Base-by-base conservation (phyloP, 2,113 vertebrate species). In the Myxocyprinus asiaticus region DNA sequence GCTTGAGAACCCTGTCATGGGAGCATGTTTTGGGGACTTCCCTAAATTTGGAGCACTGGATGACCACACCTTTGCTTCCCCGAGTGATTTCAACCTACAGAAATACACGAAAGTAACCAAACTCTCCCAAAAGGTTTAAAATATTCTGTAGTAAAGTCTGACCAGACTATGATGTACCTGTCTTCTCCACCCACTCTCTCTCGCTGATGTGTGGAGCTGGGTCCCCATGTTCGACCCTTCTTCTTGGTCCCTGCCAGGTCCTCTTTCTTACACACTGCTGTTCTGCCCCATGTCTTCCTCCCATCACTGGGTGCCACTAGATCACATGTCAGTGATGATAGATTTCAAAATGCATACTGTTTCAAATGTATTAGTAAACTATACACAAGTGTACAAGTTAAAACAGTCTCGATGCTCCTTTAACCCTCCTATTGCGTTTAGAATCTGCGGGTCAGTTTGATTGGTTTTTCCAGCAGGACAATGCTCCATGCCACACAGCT, bases 141-240 rank as follows among this genome's bases (percentile, higher is more conserved):
- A 55, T 55, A 11, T 14, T 55, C 12, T 55, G 14, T 12, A 55
- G 0, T 6, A 55, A 10, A 11, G 51, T 11, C 4, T 55, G 5
- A 0, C 0, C 14, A 58, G 2, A 15, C 14, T 58, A 15, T 0
- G 3, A 61, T 85, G 0, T 89, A 95, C 95, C 95, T 95, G 33
- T 96, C 95, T 81, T 97, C 96, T 22, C 95, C 95, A 0, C 95
- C 94, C 0, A 89, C 88, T 12, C 95, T 87, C 86, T 97, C 96
- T 53, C 86, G 94, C 82, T 95, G 94, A 81, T 95, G 92, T 4
- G 95, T 97, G 84, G 95, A 96, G 87, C 96, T 97, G 0, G 96
- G 95, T 0, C 96, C 96, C 96, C 96, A 97, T 0, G 96, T 97
- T 53, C 95, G 92, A 43, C 94, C 95, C 78, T 96, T 96, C 93